Base-by-base conservation (phyloP, 2,888 invertebrate species). In the Coenonympha arcania region DNA sequence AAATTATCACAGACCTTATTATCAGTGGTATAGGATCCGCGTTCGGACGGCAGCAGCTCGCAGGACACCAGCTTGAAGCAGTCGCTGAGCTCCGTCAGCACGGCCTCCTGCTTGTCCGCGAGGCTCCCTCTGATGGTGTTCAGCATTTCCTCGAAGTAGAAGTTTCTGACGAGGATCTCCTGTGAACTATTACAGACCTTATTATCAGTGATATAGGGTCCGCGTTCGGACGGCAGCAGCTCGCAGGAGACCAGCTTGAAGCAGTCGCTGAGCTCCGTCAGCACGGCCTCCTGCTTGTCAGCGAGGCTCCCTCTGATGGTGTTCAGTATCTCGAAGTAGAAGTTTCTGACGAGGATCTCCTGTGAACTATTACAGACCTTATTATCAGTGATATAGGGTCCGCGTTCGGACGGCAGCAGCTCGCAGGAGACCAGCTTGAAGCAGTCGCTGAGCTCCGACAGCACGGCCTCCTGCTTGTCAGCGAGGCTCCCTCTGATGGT, bases 141-240 rank as follows among this genome's bases (percentile, higher is more conserved):
- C 62, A 91, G 87, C 90, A 95, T 93, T n/a, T n/a, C n/a, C 70
- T 94, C 93, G 70, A 93, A 94, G 73, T 95, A 94, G 56, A 90
- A 90, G 62, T 90, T 89, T 66, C 93, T 89, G 63, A 91, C 90
- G 57, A 93, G 88, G 51, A 91, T 89, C 67, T 93, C 93, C n/a
- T n/a, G n/a, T n/a, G n/a, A n/a, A n/a, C n/a, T n/a, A n/a, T n/a
- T n/a, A 15, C 18, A 34, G 20, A 45, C 45, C 45, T 73, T 80
- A 76, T 81, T 80, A 50, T 82, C 81, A 50, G 85, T 81, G 51
- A 83, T 80, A 46, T 84, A 84, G 55, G 81, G 71, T 44, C 73
- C 84, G 61, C 86, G 85, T 74, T 89, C 88, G 51, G 88, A 87
- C 54, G 89, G 87, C 64, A 88, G 69, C 39, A 90, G 76, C 18